Base-by-base conservation (phyloP, 2,888 invertebrate species). In the Syritta pipiens region DNA sequence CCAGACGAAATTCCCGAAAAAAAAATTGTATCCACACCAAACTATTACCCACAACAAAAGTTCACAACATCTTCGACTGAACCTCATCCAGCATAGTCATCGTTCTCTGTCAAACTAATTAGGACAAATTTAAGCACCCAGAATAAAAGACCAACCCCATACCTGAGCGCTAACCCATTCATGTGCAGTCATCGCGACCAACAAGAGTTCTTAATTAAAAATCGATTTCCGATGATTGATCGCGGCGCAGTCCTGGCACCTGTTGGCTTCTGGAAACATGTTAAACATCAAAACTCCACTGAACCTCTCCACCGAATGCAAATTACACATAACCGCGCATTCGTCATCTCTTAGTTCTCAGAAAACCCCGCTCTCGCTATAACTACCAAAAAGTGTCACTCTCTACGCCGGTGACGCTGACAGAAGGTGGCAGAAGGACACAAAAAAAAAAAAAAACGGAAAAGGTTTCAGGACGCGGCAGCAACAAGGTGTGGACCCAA, bases 171-270 rank as follows among this genome's bases (percentile, higher is more conserved):
- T 62, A 75, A 59, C 72, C 42, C 65, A 68, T 74, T 76, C 76
- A 75, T 57, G 44, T 67, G 68, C 72, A 72, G 72, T 82, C 81
- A 81, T 19, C 69, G 60, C 71, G 60, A 71, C 76, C 71, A 87
- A 87, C 88, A 88, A 87, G 87, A 88, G 85, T 87, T 87, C 86
- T 88, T 88, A 87, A 88, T 87, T 88, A 88, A 88, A 86, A 86
- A 87, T 88, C 86, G 87, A 88, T 86, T 86, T 84, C 82, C 81
- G 84, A 86, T 88, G 88, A 88, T 88, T 88, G 88, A 88, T 88
- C 87, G 85, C 85, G 84, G 75, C 84, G 84, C 76, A 63, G 51
- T 85, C 83, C 86, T 87, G 87, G 88, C 88, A 88, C 87, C 88
- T 88, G 88, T 88, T 88, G 87, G 88, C 88, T 88, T 87, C 88